Evolutionary conservation across 2,888 invertebrate genomes (phyloP).

Genomic region (Brachyptera risi): DNA sequence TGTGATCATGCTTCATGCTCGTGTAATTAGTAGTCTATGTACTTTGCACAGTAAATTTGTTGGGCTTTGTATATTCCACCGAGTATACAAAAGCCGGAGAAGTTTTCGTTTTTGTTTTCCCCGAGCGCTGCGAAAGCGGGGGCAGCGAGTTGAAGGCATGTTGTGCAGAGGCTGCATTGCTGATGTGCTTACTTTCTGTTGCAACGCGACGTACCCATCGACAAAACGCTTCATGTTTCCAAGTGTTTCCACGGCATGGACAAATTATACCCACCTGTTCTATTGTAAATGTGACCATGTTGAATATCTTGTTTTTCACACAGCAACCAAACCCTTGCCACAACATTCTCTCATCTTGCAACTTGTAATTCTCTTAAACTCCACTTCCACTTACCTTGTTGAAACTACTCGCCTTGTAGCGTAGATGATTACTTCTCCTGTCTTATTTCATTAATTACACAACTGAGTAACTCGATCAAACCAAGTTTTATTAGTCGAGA

Average conservation of each 20-base stretch:
- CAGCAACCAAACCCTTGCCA: slow-evolving; percentile 36
- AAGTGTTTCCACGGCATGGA: slow-evolving; percentile 7
- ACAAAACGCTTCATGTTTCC: slow-evolving; percentile 20
- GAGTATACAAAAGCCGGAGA: not conserved
- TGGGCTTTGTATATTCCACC: slow-evolving; percentile 30
- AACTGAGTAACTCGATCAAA: no score
- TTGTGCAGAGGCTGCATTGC: slow-evolving; percentile 44
- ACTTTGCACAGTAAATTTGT: slow-evolving; percentile 33
- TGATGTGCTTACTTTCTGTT: slow-evolving; percentile 32
- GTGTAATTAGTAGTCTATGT: no score
- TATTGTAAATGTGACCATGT: slow-evolving; percentile 10
- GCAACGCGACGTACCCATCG: slow-evolving; percentile 22
- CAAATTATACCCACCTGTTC: not conserved
- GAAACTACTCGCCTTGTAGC: not conserved
- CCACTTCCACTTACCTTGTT: slow-evolving; percentile 42
- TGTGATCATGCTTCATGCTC: slow-evolving; percentile 36
- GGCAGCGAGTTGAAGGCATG: slow-evolving; percentile 49
- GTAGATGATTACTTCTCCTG: slow-evolving; percentile 18
- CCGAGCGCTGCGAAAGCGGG: no score
- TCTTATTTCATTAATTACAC: no score
- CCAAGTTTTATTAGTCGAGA: no score
- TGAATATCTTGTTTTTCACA: not conserved
- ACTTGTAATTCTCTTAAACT: slow-evolving; percentile 39
- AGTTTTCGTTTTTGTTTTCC: not conserved
- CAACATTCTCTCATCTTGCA: slow-evolving; percentile 48